Percentiles rank a stretch among this genome's conserved stretches.
Conservation (phyloP, 92 coral and sea anemone species). For the Epizoanthus fatuus region DNA sequence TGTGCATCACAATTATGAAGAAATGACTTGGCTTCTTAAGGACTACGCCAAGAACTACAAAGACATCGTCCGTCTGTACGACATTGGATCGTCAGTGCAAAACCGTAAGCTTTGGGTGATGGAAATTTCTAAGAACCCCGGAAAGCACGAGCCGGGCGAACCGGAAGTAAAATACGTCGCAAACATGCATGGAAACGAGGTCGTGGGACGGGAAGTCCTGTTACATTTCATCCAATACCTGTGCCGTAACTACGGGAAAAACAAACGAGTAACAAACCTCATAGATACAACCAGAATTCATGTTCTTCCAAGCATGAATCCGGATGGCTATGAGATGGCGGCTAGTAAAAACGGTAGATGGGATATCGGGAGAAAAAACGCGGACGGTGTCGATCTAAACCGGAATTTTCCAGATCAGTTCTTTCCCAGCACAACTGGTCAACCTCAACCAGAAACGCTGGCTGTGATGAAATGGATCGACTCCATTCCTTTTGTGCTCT, state of each 20-base stretch:
- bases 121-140: slow-evolving; percentile 94
- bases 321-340: slow-evolving; percentile 98
- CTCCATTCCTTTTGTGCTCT: slow-evolving; percentile 90
- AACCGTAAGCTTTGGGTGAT: slow-evolving; percentile 98
- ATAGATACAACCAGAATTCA: slow-evolving; percentile 91
- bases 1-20: slow-evolving; percentile 96
- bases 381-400: slow-evolving; percentile 91
- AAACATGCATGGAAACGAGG: slow-evolving; percentile 97
- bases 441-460: slow-evolving; percentile 89
- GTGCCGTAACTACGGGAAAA: slow-evolving; percentile 83
- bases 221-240: slow-evolving; percentile 88
- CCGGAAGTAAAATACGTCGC: slow-evolving; percentile 94
- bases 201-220: slow-evolving; percentile 87
- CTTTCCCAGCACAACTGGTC: slow-evolving; percentile 93
- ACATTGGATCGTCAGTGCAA: slow-evolving; percentile 93
- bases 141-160: slow-evolving; percentile 82
- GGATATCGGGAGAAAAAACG: slow-evolving; percentile 80
- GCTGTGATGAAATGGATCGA: slow-evolving; percentile 93
- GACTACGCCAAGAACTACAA: slow-evolving; percentile 84
- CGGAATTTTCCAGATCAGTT: slow-evolving; percentile 99
- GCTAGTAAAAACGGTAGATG: slow-evolving; percentile 66
- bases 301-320: slow-evolving; percentile 95
- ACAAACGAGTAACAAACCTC: slow-evolving; percentile 71
- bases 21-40: slow-evolving; percentile 97
- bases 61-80: slow-evolving; percentile 81